Conservation (phyloP, 2,888 invertebrate genomes). For the Stenodera caucasica region DNA sequence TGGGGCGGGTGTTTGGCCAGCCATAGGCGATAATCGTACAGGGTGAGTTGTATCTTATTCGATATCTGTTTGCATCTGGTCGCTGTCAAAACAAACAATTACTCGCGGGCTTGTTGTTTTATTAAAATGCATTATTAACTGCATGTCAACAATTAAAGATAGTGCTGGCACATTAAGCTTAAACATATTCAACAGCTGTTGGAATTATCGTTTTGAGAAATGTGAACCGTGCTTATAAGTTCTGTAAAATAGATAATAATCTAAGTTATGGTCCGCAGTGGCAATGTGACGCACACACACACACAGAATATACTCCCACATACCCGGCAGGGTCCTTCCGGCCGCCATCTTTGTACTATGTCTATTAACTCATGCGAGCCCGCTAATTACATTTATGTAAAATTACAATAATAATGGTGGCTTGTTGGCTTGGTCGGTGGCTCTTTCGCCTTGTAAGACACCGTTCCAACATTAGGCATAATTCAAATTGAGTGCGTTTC, state of each 20-base stretch:
- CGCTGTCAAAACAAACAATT: constrained; percentile 50
- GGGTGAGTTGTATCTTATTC: not conserved
- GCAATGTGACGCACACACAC: constrained; percentile 40
- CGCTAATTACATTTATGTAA: constrained; percentile 35
- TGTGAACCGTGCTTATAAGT: constrained; percentile 51
- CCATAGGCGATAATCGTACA: not conserved
- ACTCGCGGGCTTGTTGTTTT: constrained; percentile 39
- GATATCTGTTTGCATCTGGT: constrained; percentile 33
- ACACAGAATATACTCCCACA: constrained; percentile 55
- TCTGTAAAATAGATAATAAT: constrained; percentile 49
- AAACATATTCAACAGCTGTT: constrained; percentile 54
- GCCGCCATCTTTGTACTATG: constrained; percentile 47
- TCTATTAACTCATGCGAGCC: constrained; percentile 45
- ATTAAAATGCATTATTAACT: constrained; percentile 50
- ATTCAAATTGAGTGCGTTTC: constrained; percentile 42
- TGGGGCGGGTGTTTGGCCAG: constrained; percentile 4
- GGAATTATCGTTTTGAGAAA: constrained; percentile 53
- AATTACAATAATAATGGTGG: constrained; percentile 24
- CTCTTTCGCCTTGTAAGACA: constrained; percentile 39
- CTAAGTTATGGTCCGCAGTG: constrained; percentile 54
- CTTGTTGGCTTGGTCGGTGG: constrained; percentile 35
- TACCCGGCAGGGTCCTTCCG: constrained; percentile 53
- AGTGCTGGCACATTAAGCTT: constrained; percentile 45
- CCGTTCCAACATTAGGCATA: constrained; percentile 43
- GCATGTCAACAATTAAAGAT: constrained; percentile 49